Evolutionary conservation across 2,797 vertebrate genomes (phyloP).

Genomic region (Cryptoprocta ferox): DNA sequence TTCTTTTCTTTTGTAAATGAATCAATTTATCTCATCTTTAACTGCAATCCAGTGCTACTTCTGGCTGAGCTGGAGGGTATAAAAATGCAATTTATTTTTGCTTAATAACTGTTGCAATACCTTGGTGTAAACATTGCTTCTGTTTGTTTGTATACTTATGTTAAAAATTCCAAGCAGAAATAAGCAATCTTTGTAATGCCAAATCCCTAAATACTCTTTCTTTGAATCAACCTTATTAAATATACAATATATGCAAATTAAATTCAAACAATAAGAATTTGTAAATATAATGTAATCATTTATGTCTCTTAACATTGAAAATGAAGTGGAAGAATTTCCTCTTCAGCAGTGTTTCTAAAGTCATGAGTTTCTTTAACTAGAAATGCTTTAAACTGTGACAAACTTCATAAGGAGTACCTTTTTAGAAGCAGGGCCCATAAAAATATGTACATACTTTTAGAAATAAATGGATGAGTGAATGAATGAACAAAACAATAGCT

Average conservation of each 20-base stretch:
- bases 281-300: constrained; percentile 6
- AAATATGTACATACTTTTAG: not conserved
- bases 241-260: constrained; percentile 58
- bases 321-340: not conserved
- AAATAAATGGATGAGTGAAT: not conserved
- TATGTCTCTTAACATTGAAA: constrained; percentile 57
- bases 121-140: not conserved
- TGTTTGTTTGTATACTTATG: constrained; percentile 31
- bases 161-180: constrained; percentile 49
- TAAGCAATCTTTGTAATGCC: not conserved
- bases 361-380: not conserved
- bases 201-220: not conserved
- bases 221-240: constrained; percentile 62
- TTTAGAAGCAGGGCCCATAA: not conserved
- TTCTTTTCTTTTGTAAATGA: not conserved
- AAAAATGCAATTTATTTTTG: constrained; percentile 46
- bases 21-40: constrained; percentile 23
- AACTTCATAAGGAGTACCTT: not conserved
- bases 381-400: not conserved
- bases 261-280: constrained; percentile 49
- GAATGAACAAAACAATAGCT: not conserved
- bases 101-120: not conserved
- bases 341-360: not conserved
- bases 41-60: not conserved
- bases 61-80: not conserved